Conservation (phyloP, 2,888 invertebrate species). For the Coelinius sp. region DNA sequence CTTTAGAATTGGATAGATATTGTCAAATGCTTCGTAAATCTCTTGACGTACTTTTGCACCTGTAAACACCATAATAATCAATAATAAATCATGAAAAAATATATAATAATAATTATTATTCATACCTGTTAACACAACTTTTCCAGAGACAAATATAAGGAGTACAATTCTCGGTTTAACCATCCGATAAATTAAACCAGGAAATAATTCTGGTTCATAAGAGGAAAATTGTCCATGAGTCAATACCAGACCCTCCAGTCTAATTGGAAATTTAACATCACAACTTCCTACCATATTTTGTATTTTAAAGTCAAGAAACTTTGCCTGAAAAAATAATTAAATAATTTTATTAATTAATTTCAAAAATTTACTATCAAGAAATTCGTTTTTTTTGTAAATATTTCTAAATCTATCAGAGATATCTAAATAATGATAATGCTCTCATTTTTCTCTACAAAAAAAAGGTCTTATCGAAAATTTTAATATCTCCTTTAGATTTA, state of each 20-base stretch:
- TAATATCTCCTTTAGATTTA: too few relatives aligned
- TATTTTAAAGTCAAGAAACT: constrained; percentile 85
- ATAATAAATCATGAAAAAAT: too few relatives aligned
- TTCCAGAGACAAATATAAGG: constrained; percentile 98
- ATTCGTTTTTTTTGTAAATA: too few relatives aligned
- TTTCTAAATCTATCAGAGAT: too few relatives aligned
- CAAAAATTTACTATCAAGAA: too few relatives aligned
- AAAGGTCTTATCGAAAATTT: too few relatives aligned
- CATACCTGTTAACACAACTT: constrained; percentile 90
- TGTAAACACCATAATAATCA: constrained; percentile 42
- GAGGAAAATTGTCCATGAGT: constrained; percentile 83
- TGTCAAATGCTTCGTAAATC: constrained; percentile 95
- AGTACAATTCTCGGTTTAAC: constrained; percentile 96
- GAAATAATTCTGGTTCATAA: constrained; percentile 98
- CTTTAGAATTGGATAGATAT: constrained; percentile 95
- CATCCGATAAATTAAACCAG: constrained; percentile 98
- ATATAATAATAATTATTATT: too few relatives aligned
- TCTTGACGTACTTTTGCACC: constrained; percentile 95
- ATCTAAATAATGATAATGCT: too few relatives aligned
- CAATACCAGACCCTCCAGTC: constrained; percentile 84
- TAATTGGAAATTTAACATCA: constrained; percentile 88
- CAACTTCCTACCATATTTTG: constrained; percentile 92
- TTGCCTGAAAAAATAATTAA: constrained; percentile 73
- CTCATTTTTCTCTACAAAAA: too few relatives aligned
- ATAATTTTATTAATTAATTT: too few relatives aligned